Evolutionary conservation across 2,797 vertebrate genomes (phyloP).

Genomic region (Scolopax rusticola): DNA sequence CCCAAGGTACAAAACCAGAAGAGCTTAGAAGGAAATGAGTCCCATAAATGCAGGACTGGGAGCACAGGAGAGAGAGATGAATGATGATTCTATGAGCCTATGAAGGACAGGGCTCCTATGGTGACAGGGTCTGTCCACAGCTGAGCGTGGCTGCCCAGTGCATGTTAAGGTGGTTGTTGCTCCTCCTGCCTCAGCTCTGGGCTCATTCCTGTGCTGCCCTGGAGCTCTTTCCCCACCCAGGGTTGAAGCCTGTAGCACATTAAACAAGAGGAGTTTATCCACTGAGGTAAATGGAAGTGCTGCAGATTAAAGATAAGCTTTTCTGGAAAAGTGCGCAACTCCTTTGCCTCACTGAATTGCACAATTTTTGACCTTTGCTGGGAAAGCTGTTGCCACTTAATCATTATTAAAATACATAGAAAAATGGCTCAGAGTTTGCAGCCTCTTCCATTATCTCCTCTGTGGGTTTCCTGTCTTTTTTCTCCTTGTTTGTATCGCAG

Average conservation of each 20-base stretch:
- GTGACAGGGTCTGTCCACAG: not conserved
- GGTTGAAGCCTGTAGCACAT: not conserved
- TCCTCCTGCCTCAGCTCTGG: not conserved
- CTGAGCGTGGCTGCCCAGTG: fast-evolving
- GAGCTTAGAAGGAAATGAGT: not conserved
- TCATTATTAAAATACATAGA: not conserved
- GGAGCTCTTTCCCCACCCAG: not conserved
- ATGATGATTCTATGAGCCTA: too few relatives aligned
- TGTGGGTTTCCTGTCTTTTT: not conserved
- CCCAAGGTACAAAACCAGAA: not conserved
- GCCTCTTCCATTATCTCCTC: not conserved
- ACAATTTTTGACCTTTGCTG: not conserved
- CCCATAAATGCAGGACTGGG: too few relatives aligned
- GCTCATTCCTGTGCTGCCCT: not conserved
- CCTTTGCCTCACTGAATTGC: not conserved
- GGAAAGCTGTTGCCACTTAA: not conserved
- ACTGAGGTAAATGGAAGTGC: not conserved
- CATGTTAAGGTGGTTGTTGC: fast-evolving
- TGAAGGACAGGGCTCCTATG: not conserved
- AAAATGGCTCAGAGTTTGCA: not conserved
- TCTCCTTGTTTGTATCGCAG: not conserved
- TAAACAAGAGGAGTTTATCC: not conserved
- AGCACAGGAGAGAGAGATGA: not conserved
- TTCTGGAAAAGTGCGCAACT: not conserved
- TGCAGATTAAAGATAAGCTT: not conserved